Percentiles rank a stretch among this genome's conserved stretches.
Evolutionary conservation across 2,888 invertebrate species (phyloP).

Genomic region (Polymixis lichenea): DNA sequence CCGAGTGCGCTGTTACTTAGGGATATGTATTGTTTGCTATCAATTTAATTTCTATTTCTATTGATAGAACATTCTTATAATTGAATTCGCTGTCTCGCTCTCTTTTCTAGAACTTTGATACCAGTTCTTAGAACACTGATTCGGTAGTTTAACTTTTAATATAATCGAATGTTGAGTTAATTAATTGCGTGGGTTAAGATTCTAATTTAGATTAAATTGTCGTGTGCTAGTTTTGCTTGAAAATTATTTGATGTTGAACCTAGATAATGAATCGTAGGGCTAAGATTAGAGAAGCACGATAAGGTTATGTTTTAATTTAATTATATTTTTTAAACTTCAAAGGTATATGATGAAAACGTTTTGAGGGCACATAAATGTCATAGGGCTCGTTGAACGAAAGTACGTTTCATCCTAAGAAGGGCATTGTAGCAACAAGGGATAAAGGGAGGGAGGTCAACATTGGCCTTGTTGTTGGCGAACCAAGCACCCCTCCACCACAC

Average conservation of each 20-base stretch:
- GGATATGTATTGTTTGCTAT: conserved; percentile 70
- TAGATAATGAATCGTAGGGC: conserved; percentile 6
- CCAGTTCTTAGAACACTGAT: conserved; percentile 23
- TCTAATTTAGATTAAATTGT: conserved; percentile 28
- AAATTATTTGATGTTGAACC: conserved; percentile 4
- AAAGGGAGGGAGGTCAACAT: conserved; percentile 20
- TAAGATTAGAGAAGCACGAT: neutral
- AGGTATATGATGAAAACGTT: neutral
- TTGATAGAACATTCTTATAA: conserved; percentile 59
- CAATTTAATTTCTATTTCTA: conserved; percentile 71
- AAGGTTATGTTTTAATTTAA: neutral
- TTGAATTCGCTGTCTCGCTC: conserved; percentile 54
- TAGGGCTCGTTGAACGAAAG: neutral
- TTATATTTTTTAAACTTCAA: neutral
- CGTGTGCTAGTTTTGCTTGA: conserved; percentile 5
- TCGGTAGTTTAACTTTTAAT: conserved; percentile 25
- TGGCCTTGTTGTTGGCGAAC: conserved; percentile 19
- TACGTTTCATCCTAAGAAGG: conserved; percentile 1
- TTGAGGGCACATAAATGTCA: neutral
- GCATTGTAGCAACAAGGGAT: neutral
- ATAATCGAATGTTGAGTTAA: conserved; percentile 32
- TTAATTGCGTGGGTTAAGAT: conserved; percentile 41
- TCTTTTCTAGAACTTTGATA: conserved; percentile 37
- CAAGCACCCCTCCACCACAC: neutral
- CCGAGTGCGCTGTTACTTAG: conserved; percentile 62